Evolutionary conservation across 2,113 vertebrate species (phyloP).

Genomic region (Aviceda subcristata): DNA sequence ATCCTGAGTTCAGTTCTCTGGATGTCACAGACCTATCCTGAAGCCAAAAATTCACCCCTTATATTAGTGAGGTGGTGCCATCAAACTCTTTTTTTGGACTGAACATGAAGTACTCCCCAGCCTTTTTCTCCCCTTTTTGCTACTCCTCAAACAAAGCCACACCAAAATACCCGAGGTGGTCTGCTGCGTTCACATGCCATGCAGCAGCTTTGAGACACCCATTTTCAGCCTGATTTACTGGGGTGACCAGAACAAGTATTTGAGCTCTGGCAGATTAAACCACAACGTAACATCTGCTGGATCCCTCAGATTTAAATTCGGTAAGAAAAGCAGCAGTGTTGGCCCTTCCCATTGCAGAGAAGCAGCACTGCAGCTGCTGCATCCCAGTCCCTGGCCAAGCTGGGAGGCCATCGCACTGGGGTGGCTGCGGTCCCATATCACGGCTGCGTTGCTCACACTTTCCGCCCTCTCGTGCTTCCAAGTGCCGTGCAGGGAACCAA

Average conservation of each 20-base stretch:
- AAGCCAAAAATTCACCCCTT: neutral
- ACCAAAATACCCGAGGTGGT: neutral
- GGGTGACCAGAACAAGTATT: neutral
- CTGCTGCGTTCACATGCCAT: neutral
- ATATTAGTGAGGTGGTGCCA: neutral
- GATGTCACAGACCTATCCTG: neutral
- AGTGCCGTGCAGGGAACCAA: neutral
- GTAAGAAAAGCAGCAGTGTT: neutral
- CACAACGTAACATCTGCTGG: neutral
- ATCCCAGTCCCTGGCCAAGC: neutral
- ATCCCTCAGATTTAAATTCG: neutral
- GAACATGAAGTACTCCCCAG: neutral
- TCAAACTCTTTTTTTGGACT: neutral
- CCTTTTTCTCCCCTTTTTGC: neutral
- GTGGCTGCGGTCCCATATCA: neutral
- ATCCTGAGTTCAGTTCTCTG: neutral
- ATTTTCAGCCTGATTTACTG: neutral
- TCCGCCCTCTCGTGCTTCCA: neutral
- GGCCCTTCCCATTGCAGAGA: neutral
- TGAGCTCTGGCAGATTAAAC: neutral
- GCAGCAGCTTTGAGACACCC: neutral
- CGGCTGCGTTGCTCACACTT: neutral
- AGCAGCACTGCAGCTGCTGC: neutral
- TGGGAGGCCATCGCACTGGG: too few relatives aligned
- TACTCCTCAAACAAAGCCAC: neutral